phyloP scores from a whole-genome alignment of 2,888 invertebrate species.

The Perithous albicinctus region DNA sequence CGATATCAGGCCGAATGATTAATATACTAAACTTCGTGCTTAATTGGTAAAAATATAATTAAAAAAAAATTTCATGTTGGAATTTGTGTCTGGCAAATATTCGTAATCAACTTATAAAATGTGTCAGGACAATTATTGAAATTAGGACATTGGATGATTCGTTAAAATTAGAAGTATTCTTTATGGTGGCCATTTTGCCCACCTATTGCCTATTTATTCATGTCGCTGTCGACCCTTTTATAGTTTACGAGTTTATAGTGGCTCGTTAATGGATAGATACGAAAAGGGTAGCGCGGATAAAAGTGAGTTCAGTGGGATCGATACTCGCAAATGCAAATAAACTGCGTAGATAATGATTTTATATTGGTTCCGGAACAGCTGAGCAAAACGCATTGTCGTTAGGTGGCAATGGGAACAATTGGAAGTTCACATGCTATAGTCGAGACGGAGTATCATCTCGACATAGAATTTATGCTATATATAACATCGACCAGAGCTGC shows the following conservation, averaged over 20 bases:
- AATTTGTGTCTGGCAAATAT: too few relatives aligned
- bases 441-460: neutral
- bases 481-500: neutral
- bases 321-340: constrained; percentile 22
- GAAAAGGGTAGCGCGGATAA: neutral
- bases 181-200: neutral
- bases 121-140: too few relatives aligned
- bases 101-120: too few relatives aligned
- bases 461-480: constrained; percentile 1
- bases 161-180: too few relatives aligned
- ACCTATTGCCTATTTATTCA: neutral
- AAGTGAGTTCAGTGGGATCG: constrained; percentile 17
- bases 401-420: neutral
- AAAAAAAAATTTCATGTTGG: too few relatives aligned
- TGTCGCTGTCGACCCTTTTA: neutral
- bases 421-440: neutral
- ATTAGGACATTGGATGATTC: too few relatives aligned
- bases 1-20: too few relatives aligned
- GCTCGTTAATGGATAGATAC: constrained; percentile 25
- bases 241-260: constrained; percentile 24
- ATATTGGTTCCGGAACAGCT: neutral
- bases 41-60: neutral
- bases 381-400: neutral
- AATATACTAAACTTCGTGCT: too few relatives aligned
- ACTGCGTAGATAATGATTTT: constrained; percentile 10